A percentile compares a stretch with the other conserved stretches of the same genome.
phyloP scores from a whole-genome alignment of 2,888 invertebrate genomes.

The Zele albiditarsus region DNA sequence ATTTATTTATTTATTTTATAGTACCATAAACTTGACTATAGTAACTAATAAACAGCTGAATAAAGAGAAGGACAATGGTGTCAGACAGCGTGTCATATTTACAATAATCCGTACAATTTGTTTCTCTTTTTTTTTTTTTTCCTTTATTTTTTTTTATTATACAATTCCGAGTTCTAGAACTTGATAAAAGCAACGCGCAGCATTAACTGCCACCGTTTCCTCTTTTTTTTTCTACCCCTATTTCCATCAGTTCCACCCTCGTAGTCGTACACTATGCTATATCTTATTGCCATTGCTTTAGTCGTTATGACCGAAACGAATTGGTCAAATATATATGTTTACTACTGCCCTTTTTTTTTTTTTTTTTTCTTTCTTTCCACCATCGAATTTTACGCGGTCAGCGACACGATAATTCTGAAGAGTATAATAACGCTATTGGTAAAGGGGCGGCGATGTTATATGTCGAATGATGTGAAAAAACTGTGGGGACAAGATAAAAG shows the following conservation, averaged over 20 bases:
- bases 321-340: background rate
- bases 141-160: background rate
- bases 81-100: too few species aligned
- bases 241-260: background rate
- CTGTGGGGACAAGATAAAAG: background rate
- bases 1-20: too few species aligned
- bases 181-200: slow-evolving; percentile 10
- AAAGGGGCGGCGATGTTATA: background rate
- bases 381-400: slow-evolving; percentile 9
- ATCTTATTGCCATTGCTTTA: background rate
- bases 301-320: slow-evolving; percentile 7
- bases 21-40: too few species aligned
- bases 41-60: too few species aligned
- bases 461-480: slow-evolving; percentile 22
- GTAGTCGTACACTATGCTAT: background rate
- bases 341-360: background rate
- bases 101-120: too few species aligned
- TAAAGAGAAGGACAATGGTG: too few species aligned
- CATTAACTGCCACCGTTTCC: background rate
- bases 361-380: background rate
- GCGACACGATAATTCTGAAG: background rate
- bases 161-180: background rate
- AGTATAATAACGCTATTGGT: slow-evolving; percentile 14
- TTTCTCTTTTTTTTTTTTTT: background rate
- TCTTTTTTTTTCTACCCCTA: background rate